Conservation (phyloP, 2,113 vertebrate species). For the Rana temporaria region DNA sequence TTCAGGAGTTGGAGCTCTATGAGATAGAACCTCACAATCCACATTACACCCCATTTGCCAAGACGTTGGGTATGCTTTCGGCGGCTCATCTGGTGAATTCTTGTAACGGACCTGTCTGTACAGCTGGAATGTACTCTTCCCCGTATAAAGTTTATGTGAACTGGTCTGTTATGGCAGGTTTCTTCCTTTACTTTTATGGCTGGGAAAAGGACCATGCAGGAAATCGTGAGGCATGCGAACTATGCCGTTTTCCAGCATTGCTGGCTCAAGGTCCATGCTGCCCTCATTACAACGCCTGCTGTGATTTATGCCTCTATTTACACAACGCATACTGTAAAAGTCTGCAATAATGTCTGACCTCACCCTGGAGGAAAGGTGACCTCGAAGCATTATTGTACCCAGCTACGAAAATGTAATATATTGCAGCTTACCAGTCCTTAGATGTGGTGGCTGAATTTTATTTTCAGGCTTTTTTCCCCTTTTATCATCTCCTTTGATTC, state of each 20-base stretch:
- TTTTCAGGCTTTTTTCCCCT: too few species aligned
- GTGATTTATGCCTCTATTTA: slow-evolving; percentile 27
- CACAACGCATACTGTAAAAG: not conserved
- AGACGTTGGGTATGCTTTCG: slow-evolving; percentile 1
- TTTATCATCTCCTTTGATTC: too few species aligned
- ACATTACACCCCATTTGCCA: not conserved
- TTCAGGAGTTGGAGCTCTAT: too few species aligned
- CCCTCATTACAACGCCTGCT: not conserved
- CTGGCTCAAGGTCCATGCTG: slow-evolving; percentile 1
- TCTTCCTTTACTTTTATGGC: slow-evolving; percentile 35
- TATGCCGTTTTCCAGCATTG: slow-evolving; percentile 17
- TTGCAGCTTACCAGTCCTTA: too few species aligned
- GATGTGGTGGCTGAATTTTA: too few species aligned
- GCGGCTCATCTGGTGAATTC: slow-evolving; percentile 10
- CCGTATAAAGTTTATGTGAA: slow-evolving; percentile 28
- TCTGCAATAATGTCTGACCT: not conserved
- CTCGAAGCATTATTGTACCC: not conserved
- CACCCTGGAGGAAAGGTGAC: not conserved
- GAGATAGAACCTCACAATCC: too few species aligned
- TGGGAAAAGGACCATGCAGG: slow-evolving; percentile 18
- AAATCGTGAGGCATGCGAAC: slow-evolving; percentile 4
- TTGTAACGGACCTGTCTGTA: slow-evolving; percentile 15
- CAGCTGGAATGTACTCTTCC: slow-evolving; percentile 36
- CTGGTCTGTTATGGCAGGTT: slow-evolving; percentile 23
- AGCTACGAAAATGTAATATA: too few species aligned